These are phyloP conservation scores for Epirrhoe alternata DNA, from an alignment of 2,888 invertebrate genomes.

Conservation along the genomic window DNA sequence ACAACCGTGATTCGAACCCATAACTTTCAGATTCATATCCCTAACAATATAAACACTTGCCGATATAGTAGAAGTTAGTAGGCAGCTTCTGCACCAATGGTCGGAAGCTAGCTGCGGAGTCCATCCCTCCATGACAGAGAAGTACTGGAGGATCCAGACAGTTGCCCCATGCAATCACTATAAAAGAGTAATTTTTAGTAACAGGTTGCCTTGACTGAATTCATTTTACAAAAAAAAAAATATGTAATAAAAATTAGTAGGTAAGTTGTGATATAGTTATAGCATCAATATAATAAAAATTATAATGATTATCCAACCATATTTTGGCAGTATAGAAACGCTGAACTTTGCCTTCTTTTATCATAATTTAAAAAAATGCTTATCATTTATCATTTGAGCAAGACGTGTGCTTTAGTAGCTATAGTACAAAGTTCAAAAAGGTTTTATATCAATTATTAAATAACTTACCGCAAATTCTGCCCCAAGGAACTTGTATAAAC, in stretches of 20 bases:
- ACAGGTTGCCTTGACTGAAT: too few relatives aligned
- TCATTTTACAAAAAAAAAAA: too few relatives aligned
- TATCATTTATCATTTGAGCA: slow-evolving; percentile 4
- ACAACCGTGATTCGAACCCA: too few relatives aligned
- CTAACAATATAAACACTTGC: slow-evolving; percentile 52
- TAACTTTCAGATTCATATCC: too few relatives aligned
- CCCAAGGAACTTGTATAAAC: slow-evolving; percentile 78
- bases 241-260: too few relatives aligned
- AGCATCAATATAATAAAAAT: too few relatives aligned
- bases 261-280: too few relatives aligned
- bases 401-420: background rate
- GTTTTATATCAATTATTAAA: slow-evolving; percentile 25
- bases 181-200: slow-evolving; percentile 28
- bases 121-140: slow-evolving; percentile 85
- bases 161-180: slow-evolving; percentile 87
- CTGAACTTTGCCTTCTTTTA: slow-evolving; percentile 9
- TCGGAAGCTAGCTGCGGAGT: slow-evolving; percentile 86
- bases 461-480: slow-evolving; percentile 72
- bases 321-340: background rate
- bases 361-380: slow-evolving; percentile 5
- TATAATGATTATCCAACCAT: too few relatives aligned
- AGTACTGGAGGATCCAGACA: slow-evolving; percentile 81
- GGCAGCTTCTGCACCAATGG: slow-evolving; percentile 83
- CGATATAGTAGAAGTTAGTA: slow-evolving; percentile 70
- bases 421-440: slow-evolving; percentile 32